Percentiles rank a stretch among this genome's conserved stretches.
These are phyloP conservation scores for Grammomys dolichurus DNA, from an alignment of 2,113 vertebrate species.

Conservation along the genomic window DNA sequence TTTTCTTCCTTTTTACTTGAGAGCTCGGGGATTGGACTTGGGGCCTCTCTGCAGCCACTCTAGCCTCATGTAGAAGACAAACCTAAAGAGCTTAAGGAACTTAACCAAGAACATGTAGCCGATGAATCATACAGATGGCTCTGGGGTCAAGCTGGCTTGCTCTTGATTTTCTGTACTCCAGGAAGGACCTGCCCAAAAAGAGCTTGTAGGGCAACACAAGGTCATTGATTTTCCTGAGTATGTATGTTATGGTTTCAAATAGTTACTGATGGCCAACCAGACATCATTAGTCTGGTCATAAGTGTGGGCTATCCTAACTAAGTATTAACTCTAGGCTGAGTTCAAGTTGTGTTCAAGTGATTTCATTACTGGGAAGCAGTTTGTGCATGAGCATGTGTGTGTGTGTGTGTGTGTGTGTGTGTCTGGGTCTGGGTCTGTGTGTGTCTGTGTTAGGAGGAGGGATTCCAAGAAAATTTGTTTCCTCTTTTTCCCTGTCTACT, in stretches of 20 bases:
- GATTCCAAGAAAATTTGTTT: no score
- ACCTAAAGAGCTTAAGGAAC: not conserved
- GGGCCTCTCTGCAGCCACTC: not conserved
- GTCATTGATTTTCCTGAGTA: not conserved
- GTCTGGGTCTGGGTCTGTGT: not conserved
- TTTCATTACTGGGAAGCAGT: not conserved
- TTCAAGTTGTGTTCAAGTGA: not conserved
- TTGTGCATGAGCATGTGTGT: not conserved
- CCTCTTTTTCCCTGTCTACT: not conserved
- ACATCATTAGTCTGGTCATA: not conserved
- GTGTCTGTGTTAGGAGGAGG: not conserved
- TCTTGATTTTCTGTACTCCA: not conserved
- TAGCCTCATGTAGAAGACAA: not conserved
- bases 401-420: not conserved
- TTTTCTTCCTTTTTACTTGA: not conserved
- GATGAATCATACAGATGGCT: not conserved
- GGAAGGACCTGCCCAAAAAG: not conserved
- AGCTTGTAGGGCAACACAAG: not conserved
- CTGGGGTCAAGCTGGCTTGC: not conserved
- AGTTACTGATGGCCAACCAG: not conserved
- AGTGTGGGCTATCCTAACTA: not conserved
- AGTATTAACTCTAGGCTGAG: not conserved
- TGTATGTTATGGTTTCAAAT: not conserved
- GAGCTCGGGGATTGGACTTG: not conserved
- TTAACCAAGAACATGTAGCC: not conserved